Evolutionary conservation across 2,888 invertebrate genomes (phyloP), one percentile per base, ranked within the genome.

Genomic region (Lasioglossum calceatum): DNA sequence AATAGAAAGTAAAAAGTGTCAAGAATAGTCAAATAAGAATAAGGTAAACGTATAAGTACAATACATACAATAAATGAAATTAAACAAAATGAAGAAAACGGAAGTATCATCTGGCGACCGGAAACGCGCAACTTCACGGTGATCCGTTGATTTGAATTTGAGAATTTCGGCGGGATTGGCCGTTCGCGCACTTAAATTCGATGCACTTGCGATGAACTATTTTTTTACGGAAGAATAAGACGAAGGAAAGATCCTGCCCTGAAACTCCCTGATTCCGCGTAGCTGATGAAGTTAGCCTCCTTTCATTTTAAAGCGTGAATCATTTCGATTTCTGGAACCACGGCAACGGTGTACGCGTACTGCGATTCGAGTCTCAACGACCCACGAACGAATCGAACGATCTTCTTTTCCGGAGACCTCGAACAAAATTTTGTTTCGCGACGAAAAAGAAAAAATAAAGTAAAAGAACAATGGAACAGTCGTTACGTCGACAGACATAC

Each of bases 121-220:
- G 8, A 44, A 67, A 27, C n/a, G 16, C 19, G 50, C 50, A 39
- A 27, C 50, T 80, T 54, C 44, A 36, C 58, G 74, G 8, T 47
- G n/a, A 80, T 32, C n/a, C 36, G 27, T 73, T 23, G 47, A 32
- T 67, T 72, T 47, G n/a, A 70, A 47, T 71, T 64, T 50, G 72
- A 64, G 44, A 71, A 54, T 70, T 72, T 85, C 64, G 85, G 42
- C 64, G 79, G 27, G 77, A 81, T 78, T 47, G 50, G 79, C 73
- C 27, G 67, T 72, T 75, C 70, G 77, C 70, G 77, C 87, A 85
- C 83, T 44, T 82, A 79, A 85, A 88, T 88, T 87, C 80, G 79
- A 84, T 84, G 86, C 90, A 88, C 90, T 87, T 47, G 86, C 89
- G 85, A 79, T 86, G 73, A 91, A 87, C 87, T 91, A 91, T 90